A percentile compares a stretch with the other conserved stretches of the same genome.
phyloP scores from a whole-genome alignment of 1,140 invertebrate species.

The Conus betulinus region DNA sequence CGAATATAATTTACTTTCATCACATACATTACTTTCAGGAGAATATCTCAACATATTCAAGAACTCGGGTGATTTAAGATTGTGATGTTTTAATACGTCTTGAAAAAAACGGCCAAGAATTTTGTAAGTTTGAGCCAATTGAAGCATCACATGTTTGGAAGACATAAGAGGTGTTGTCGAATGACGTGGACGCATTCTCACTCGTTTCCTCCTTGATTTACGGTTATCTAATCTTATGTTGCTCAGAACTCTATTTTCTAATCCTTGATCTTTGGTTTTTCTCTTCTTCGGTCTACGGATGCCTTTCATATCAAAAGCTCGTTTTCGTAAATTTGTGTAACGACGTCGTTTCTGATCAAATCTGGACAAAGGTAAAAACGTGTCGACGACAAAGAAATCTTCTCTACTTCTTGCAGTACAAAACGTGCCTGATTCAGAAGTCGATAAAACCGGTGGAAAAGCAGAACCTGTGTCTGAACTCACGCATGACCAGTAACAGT shows the following conservation, averaged over 20 bases:
- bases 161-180: neutral
- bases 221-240: neutral
- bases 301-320: neutral
- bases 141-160: neutral
- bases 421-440: neutral
- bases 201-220: neutral
- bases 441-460: neutral
- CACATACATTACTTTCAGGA: neutral
- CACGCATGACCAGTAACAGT: neutral
- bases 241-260: neutral
- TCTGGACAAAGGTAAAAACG: neutral
- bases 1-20: neutral
- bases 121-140: neutral
- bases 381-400: neutral
- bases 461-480: neutral
- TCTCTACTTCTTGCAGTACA: neutral
- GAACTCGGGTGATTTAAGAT: neutral
- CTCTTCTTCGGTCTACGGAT: neutral
- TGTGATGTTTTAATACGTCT: neutral
- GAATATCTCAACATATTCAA: neutral
- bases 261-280: neutral
- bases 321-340: neutral
- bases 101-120: neutral
- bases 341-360: neutral
- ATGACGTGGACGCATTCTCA: neutral